A percentile compares a stretch with the other conserved stretches of the same genome.
phyloP scores from a whole-genome alignment of 2,888 invertebrate species.

The Leucozona laternaria region DNA sequence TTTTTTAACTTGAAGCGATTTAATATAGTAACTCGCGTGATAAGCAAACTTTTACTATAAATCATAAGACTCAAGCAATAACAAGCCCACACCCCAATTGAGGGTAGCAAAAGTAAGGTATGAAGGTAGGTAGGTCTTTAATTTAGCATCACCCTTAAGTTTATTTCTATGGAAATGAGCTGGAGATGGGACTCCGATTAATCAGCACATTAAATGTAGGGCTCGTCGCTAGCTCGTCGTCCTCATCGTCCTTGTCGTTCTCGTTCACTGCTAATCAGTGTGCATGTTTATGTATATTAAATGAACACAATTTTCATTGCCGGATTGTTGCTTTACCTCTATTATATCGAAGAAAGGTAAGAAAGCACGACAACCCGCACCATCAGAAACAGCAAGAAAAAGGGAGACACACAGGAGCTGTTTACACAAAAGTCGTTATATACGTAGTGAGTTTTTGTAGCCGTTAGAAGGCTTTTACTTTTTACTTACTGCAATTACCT shows the following conservation, averaged over 20 bases:
- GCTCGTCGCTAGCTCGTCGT: conserved; percentile 28
- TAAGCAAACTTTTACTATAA: conserved; percentile 49
- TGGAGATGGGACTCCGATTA: conserved; percentile 65
- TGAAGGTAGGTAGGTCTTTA: neutral
- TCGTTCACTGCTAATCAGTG: conserved; percentile 66
- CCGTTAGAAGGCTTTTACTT: conserved; percentile 51
- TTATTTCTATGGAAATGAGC: conserved; percentile 52
- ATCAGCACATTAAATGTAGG: conserved; percentile 65
- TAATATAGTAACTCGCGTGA: conserved; percentile 63
- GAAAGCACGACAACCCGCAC: conserved; percentile 5
- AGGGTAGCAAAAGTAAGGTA: neutral
- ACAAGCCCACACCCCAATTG: conserved; percentile 38
- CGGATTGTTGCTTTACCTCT: conserved; percentile 32
- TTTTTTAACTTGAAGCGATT: conserved; percentile 32
- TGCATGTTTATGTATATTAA: conserved; percentile 66
- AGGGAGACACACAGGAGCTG: conserved; percentile 24
- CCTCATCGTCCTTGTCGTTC: conserved; percentile 3
- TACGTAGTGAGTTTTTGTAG: neutral
- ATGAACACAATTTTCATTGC: conserved; percentile 63
- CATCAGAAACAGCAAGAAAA: conserved; percentile 3
- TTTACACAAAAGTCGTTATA: conserved; percentile 32
- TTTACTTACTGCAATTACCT: conserved; percentile 64
- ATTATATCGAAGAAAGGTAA: neutral
- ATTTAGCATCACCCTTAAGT: conserved; percentile 1
- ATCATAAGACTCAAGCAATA: conserved; percentile 49